Percentiles rank a stretch among this genome's conserved stretches.
Evolutionary conservation across 2,797 vertebrate species (phyloP).

Genomic region (Enteromius fasciolatus): DNA sequence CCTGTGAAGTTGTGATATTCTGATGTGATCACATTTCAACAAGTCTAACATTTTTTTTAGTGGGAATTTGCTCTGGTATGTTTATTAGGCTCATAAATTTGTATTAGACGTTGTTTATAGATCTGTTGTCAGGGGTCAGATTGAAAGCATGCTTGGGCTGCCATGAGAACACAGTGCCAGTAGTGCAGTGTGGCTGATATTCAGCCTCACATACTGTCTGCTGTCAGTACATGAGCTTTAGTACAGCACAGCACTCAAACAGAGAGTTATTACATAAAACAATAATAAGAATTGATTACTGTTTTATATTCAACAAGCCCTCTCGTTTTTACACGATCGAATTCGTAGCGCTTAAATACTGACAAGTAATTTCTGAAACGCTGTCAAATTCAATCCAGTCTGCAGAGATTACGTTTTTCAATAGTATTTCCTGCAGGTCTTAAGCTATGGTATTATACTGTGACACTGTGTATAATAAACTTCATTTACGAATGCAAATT

Average conservation of each 20-base stretch:
- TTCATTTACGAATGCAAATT: conserved; percentile 13
- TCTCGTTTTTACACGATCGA: neutral
- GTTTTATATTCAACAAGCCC: conserved; percentile 5
- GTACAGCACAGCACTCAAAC: conserved; percentile 52
- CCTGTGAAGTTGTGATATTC: conserved; percentile 3
- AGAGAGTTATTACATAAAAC: conserved; percentile 8
- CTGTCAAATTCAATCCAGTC: conserved; percentile 25
- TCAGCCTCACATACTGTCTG: conserved; percentile 71
- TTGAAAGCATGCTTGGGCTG: conserved; percentile 43
- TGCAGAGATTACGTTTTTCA: conserved; percentile 12
- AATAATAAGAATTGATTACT: conserved; percentile 22
- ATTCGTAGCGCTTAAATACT: conserved; percentile 4
- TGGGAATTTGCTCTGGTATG: neutral
- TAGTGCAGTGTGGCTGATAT: conserved; percentile 73
- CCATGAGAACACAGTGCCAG: conserved; percentile 71
- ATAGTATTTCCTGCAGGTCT: neutral
- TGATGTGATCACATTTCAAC: neutral
- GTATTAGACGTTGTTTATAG: conserved; percentile 19
- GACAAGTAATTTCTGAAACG: conserved; percentile 20
- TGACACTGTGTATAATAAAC: conserved; percentile 1
- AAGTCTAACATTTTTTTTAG: neutral
- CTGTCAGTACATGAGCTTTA: conserved; percentile 69
- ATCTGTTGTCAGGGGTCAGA: conserved; percentile 27
- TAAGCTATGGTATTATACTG: neutral
- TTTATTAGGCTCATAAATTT: neutral